phyloP scores from a whole-genome alignment of 2,113 vertebrate species.

The Baryphthengus martii region DNA sequence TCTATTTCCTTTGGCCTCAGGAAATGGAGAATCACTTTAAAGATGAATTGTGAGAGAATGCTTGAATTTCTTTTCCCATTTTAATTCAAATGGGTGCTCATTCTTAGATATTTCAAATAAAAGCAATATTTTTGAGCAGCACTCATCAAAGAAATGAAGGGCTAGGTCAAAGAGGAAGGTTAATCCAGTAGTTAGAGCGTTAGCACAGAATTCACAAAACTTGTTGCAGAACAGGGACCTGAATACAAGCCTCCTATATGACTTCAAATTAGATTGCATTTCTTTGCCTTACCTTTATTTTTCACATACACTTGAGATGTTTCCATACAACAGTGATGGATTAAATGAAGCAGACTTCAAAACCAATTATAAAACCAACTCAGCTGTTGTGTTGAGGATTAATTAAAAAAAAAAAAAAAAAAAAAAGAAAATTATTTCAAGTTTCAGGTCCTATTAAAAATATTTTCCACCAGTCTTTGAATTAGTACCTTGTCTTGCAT shows the following conservation, averaged over 20 bases:
- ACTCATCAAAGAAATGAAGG: background rate
- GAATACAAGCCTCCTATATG: background rate
- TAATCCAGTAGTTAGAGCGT: background rate
- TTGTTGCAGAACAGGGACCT: background rate
- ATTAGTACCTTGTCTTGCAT: background rate
- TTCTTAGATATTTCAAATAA: background rate
- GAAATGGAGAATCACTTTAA: slow-evolving; percentile 35
- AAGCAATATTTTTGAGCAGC: background rate
- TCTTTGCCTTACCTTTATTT: background rate
- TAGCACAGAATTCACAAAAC: background rate
- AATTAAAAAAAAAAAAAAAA: background rate
- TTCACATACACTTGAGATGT: background rate
- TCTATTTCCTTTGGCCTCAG: slow-evolving; percentile 48
- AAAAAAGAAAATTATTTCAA: background rate
- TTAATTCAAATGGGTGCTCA: background rate
- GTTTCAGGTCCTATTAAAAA: background rate
- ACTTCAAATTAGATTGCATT: background rate
- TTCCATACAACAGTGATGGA: background rate
- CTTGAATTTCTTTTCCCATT: slow-evolving; percentile 39
- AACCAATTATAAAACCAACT: background rate
- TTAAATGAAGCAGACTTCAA: background rate
- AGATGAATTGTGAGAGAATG: background rate
- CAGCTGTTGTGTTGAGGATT: background rate
- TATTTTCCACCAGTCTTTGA: background rate
- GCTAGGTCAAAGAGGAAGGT: background rate